Percentiles rank a stretch among this genome's conserved stretches.
phyloP scores from a whole-genome alignment of 2,888 invertebrate genomes.

The Ceratothoa steindachneri region DNA sequence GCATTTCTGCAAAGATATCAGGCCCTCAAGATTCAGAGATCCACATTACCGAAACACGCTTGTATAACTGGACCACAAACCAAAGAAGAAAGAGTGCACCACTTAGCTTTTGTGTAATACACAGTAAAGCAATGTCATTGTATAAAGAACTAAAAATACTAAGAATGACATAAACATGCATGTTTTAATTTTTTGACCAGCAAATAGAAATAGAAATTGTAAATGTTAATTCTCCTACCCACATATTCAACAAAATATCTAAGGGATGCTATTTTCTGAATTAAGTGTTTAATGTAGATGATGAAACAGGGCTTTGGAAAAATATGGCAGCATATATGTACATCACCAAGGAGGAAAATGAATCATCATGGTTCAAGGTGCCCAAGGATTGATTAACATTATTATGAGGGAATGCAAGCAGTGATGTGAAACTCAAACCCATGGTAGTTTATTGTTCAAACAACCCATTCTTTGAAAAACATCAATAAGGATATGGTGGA shows the following conservation, averaged over 20 bases:
- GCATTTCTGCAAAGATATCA: background rate
- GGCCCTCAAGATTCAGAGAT: background rate
- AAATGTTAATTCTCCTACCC: background rate
- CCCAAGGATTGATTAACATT: conserved; percentile 47
- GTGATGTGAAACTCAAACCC: conserved; percentile 51
- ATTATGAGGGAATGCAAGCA: conserved; percentile 51
- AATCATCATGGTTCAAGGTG: background rate
- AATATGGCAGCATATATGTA: conserved; percentile 36
- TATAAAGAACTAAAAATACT: conserved; percentile 16
- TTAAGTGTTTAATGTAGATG: conserved; percentile 37
- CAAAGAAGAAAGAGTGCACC: background rate
- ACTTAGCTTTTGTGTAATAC: background rate
- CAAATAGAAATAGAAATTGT: conserved; percentile 1
- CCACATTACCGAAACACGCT: background rate
- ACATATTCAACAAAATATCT: background rate
- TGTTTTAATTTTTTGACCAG: conserved; percentile 24
- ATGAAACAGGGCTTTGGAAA: conserved; percentile 48
- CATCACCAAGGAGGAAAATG: background rate
- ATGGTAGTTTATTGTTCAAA: conserved; percentile 51
- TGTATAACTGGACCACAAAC: background rate
- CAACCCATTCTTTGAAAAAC: conserved; percentile 51
- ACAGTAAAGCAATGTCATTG: background rate
- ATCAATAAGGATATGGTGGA: conserved; percentile 50
- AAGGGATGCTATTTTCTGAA: conserved; percentile 9
- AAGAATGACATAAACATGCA: too few relatives aligned